Evolutionary conservation across 1,140 invertebrate genomes (phyloP).

Genomic region (Ericerus pela): DNA sequence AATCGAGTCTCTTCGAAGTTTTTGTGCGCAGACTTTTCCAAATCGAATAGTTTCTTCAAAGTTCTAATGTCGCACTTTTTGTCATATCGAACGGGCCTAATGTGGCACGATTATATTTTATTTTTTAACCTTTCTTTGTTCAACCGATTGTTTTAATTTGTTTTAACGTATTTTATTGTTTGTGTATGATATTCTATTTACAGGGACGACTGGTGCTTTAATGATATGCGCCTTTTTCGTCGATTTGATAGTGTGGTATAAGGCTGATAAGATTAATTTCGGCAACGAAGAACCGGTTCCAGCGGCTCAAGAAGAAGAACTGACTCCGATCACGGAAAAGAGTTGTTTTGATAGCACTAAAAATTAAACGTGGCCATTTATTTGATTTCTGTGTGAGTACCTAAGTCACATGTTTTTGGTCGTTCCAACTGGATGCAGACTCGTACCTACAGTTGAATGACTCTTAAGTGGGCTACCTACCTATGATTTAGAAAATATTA

Average conservation of each 20-base stretch:
- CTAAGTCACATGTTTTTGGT: neutral
- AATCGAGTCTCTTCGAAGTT: too few species aligned
- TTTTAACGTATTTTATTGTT: too few species aligned
- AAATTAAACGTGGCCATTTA: neutral
- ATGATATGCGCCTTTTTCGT: slow-evolving; percentile 66
- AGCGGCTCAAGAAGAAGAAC: slow-evolving; percentile 31
- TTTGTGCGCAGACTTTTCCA: too few species aligned
- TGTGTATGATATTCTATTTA: too few species aligned
- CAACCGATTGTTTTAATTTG: too few species aligned
- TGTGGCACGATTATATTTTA: too few species aligned
- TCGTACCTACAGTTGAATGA: neutral
- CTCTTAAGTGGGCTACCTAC: neutral
- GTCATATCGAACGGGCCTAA: too few species aligned
- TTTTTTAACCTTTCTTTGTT: too few species aligned
- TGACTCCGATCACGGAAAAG: slow-evolving; percentile 27
- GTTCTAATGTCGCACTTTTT: too few species aligned
- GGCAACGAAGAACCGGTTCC: slow-evolving; percentile 38
- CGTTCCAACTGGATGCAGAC: neutral
- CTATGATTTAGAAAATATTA: neutral
- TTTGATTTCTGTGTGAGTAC: neutral
- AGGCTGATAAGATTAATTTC: slow-evolving; percentile 58
- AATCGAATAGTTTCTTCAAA: too few species aligned
- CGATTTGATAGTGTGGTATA: slow-evolving; percentile 66
- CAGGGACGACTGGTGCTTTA: slow-evolving; percentile 65
- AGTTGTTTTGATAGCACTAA: neutral